phyloP scores from a whole-genome alignment of 2,888 invertebrate species.

The Rhabditoides inermis region DNA sequence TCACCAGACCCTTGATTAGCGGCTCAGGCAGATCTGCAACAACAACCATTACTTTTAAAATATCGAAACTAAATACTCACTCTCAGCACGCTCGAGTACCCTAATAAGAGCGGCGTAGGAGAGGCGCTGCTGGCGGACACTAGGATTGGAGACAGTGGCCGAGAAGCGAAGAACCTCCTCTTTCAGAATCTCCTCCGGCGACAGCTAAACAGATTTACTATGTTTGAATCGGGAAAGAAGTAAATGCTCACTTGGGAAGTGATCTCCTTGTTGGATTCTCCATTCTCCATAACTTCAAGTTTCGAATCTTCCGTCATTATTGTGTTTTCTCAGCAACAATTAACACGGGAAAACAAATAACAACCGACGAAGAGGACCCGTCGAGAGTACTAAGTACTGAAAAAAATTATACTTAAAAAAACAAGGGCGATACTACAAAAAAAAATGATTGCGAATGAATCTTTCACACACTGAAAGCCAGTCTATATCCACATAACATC shows the following conservation, averaged over 20 bases:
- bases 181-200: conserved; percentile 10
- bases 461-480: neutral
- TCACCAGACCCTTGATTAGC: conserved; percentile 18
- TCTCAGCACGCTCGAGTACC: conserved; percentile 11
- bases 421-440: neutral
- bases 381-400: no score
- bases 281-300: no score
- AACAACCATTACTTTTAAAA: neutral
- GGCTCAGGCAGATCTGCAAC: conserved; percentile 12
- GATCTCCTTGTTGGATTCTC: no score
- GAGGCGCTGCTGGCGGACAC: conserved; percentile 19
- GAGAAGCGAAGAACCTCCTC: conserved; percentile 21
- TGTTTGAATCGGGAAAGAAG: no score
- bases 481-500: no score
- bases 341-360: no score
- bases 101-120: conserved; percentile 14
- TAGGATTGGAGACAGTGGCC: conserved; percentile 13
- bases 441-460: neutral
- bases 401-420: neutral
- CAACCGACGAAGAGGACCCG: no score
- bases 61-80: neutral
- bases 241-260: no score
- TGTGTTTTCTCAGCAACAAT: no score
- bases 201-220: neutral
- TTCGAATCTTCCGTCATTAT: no score